Evolutionary conservation across 2,797 vertebrate species (phyloP), one percentile per base, ranked within the genome.

Genomic region (Ctenopoma multispine): DNA sequence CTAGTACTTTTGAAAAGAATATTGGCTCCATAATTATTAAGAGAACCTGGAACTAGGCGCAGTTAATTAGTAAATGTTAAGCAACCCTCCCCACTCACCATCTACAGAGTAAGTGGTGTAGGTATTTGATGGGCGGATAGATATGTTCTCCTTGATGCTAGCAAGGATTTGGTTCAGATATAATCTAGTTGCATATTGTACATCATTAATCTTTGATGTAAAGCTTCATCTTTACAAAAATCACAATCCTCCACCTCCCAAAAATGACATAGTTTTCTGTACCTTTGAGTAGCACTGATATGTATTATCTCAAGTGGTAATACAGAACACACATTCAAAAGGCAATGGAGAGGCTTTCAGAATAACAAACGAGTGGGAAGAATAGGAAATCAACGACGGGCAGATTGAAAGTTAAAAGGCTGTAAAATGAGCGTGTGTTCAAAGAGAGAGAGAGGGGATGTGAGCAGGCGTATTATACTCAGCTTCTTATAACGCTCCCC

Each of bases 391-490:
- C 79, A 88, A 84, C 76, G 62, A 72, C 20, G 47, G 75, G 82
- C 82, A 85, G 88, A 92, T 87, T 91, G 87, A 89, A 92, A 93
- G 90, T 92, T 93, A 90, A 93, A 93, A 92, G 90, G 82, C 84
- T 90, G 87, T 91, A 90, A 92, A 92, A 92, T 89, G 85, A 92
- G 86, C 61, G 65, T 79, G 80, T 89, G 83, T 90, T 92, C 72
- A 87, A 86, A 92, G 63, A 70, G 65, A 83, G 69, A 92, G 63
- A 69, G 67, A 83, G 69, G 81, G 61, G 58, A 63, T 76, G 64
- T 66, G 82, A 81, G 77, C 62, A 2, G 50, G 68, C 31, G 77
- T 75, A 79, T 91, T 88, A 85, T 87, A 74, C 73, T 74, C 69
- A 1, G 63, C 63, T 84, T 81, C 87, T 90, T 88, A 82, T 82